A percentile compares a stretch with the other conserved stretches of the same genome.
These are phyloP conservation scores for Distichodus sexfasciatus DNA, from an alignment of 2,797 vertebrate genomes.

Conservation along the genomic window DNA sequence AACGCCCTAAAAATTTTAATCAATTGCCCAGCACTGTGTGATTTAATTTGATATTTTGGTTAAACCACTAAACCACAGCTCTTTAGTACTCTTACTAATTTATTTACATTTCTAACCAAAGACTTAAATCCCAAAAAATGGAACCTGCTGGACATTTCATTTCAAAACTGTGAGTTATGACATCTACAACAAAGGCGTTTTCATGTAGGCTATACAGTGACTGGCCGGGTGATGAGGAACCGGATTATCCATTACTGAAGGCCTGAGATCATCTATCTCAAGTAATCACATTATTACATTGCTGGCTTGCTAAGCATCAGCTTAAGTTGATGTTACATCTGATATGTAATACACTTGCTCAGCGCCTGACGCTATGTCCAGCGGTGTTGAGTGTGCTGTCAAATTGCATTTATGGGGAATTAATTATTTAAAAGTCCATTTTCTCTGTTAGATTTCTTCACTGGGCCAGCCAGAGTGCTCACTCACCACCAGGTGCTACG, in stretches of 20 bases:
- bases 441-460: slow-evolving; percentile 58
- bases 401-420: slow-evolving; percentile 64
- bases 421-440: slow-evolving; percentile 73
- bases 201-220: neutral
- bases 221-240: neutral
- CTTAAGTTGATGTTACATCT: slow-evolving; percentile 28
- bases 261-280: slow-evolving; percentile 4
- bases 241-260: slow-evolving; percentile 6
- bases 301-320: neutral
- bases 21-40: too few relatives aligned
- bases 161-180: too few relatives aligned
- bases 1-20: too few relatives aligned
- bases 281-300: slow-evolving; percentile 20
- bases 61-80: too few relatives aligned
- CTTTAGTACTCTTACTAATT: too few relatives aligned
- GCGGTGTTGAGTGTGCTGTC: slow-evolving; percentile 58
- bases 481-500: slow-evolving; percentile 46
- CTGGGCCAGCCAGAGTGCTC: slow-evolving; percentile 48
- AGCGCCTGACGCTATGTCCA: slow-evolving; percentile 40
- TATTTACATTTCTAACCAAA: too few relatives aligned
- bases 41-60: too few relatives aligned
- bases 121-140: too few relatives aligned
- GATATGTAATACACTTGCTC: slow-evolving; percentile 34
- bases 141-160: too few relatives aligned
- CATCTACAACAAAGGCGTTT: too few relatives aligned